Conservation (phyloP, 1,140 invertebrate species). For the Antheraea pernyi region DNA sequence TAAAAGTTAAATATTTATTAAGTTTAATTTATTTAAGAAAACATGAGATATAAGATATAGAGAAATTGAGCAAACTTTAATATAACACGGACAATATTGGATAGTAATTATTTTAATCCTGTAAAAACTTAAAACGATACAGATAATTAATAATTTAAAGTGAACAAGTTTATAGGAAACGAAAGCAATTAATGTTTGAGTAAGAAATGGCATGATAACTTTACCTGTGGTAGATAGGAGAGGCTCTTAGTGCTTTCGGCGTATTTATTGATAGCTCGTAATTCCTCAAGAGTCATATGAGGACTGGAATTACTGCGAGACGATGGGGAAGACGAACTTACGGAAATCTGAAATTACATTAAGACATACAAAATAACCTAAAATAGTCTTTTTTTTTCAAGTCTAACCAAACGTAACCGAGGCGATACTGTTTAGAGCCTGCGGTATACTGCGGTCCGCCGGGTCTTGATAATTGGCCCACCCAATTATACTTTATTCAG, state of each 20-base stretch:
- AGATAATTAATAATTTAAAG: too few relatives aligned
- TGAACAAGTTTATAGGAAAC: too few relatives aligned
- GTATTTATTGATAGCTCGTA: constrained; percentile 91
- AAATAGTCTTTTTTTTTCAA: too few relatives aligned
- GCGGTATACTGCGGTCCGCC: too few relatives aligned
- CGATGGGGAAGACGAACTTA: constrained; percentile 84
- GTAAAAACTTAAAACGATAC: too few relatives aligned
- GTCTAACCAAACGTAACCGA: too few relatives aligned
- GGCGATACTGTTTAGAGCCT: too few relatives aligned
- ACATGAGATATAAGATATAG: too few relatives aligned
- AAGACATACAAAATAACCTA: too few relatives aligned
- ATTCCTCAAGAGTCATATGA: constrained; percentile 90
- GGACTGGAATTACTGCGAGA: constrained; percentile 81
- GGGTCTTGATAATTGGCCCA: too few relatives aligned
- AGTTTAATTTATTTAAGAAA: neutral
- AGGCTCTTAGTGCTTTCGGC: constrained; percentile 96
- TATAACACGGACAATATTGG: neutral
- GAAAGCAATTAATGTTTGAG: neutral
- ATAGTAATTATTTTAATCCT: neutral
- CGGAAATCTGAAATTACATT: constrained; percentile 71
- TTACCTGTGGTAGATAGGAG: constrained; percentile 93
- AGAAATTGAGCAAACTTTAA: too few relatives aligned
- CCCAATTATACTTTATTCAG: too few relatives aligned
- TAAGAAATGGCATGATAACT: constrained; percentile 8
- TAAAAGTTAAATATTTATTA: neutral